Base-by-base conservation (phyloP, 2,797 vertebrate genomes). In the Chloroceryle inda region DNA sequence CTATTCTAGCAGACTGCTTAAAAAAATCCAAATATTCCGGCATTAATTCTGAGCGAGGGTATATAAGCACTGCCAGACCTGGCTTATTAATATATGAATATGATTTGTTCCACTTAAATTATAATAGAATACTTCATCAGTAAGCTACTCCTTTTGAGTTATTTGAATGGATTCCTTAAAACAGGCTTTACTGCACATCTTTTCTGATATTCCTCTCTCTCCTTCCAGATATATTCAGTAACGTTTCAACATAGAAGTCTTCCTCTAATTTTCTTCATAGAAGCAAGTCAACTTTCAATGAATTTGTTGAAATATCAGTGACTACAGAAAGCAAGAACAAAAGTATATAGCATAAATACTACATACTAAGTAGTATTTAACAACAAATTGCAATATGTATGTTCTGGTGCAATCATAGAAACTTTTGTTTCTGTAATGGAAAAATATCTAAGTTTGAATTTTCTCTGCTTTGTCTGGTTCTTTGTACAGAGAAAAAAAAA, bases 401-500 rank as follows among this genome's bases (percentile, higher is more conserved):
- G 8, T 49, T 73, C 59, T 45, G 8, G 11, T 44, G 11, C 27
- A 72, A 56, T 14, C 5, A n/a, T 0, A 49, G n/a, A 38, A 59
- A 52, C 0, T 0, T 24, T 64, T 81, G 27, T 42, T 38, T 73
- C 59, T 72, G 4, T 33, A 56, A 84, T 10, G 22, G 37, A 83
- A 92, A 68, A 55, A 44, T 45, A 92, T 5, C 3, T 4, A 55
- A 55, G 14, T 38, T 56, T 72, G 24, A 78, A 8, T 9, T 85
- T 92, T 55, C 17, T 40, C 35, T n/a, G 26, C n/a, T 77, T 66
- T 62, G 15, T 50, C 26, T 93, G 31, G 14, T 26, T 84, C 62
- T 37, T 14, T 49, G 15, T 10, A 64, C 5, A 0, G 27, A 8
- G 0, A 38, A 68, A 35, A 27, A 61, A 26, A 1, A 1, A 5